A percentile compares a stretch with the other conserved stretches of the same genome.
phyloP scores from a whole-genome alignment of 1,140 invertebrate species.

The Papilio xuthus region DNA sequence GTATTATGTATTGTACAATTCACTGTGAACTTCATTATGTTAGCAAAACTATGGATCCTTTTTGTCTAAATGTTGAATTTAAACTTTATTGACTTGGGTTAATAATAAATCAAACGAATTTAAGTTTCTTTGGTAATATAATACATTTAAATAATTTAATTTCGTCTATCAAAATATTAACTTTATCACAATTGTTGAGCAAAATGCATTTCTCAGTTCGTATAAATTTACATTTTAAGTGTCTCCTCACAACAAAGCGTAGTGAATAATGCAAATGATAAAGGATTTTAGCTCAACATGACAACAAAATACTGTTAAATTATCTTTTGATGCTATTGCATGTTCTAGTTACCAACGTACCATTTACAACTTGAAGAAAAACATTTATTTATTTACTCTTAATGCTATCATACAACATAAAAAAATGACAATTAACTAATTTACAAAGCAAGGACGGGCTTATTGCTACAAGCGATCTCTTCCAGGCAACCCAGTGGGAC shows the following conservation, averaged over 20 bases:
- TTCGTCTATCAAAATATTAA: neutral
- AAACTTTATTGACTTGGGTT: too few relatives aligned
- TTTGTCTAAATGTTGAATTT: too few relatives aligned
- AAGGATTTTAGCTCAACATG: neutral
- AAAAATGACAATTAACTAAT: too few relatives aligned
- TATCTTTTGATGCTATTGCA: neutral
- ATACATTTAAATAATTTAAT: neutral
- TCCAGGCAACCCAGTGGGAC: too few relatives aligned
- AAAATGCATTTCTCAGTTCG: neutral
- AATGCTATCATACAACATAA: too few relatives aligned
- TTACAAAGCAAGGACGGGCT: too few relatives aligned
- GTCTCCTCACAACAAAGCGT: neutral
- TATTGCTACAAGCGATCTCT: too few relatives aligned
- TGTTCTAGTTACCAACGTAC: neutral
- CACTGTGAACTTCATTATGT: too few relatives aligned
- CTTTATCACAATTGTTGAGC: neutral
- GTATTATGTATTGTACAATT: too few relatives aligned
- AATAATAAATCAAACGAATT: neutral
- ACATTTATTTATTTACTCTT: too few relatives aligned
- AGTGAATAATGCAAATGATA: neutral
- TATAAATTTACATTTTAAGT: slow-evolving; percentile 5
- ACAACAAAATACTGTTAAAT: slow-evolving; percentile 1
- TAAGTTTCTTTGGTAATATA: neutral
- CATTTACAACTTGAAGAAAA: neutral
- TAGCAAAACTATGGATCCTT: neutral